These are phyloP conservation scores for Cuniculus paca DNA, from an alignment of 2,797 vertebrate species.

Conservation along the genomic window DNA sequence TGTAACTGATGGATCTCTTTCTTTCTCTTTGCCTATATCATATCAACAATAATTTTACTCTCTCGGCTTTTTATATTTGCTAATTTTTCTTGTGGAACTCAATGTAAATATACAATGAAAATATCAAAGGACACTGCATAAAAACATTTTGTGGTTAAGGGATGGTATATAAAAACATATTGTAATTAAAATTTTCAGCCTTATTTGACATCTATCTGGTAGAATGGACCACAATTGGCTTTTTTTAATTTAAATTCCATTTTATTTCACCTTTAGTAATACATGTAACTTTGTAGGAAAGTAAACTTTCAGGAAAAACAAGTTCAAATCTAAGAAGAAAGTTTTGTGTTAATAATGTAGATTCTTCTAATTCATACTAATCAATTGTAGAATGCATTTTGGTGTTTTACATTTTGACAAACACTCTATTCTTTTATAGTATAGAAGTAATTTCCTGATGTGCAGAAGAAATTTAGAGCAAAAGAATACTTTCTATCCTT, in stretches of 20 bases:
- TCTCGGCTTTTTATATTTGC: background rate
- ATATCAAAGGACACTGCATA: background rate
- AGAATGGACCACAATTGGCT: background rate
- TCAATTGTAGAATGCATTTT: background rate
- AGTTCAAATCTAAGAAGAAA: background rate
- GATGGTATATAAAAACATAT: background rate
- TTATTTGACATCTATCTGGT: background rate
- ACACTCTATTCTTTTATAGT: background rate
- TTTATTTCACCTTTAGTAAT: background rate
- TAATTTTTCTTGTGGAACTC: slow-evolving; percentile 15
- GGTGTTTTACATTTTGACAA: background rate
- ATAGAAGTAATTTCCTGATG: slow-evolving; percentile 16
- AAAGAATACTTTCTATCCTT: slow-evolving; percentile 30
- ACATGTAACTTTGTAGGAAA: background rate
- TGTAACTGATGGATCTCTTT: background rate
- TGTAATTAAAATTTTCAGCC: background rate
- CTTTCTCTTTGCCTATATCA: background rate
- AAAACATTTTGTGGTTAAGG: background rate
- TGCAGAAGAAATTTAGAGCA: background rate
- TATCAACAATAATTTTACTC: background rate
- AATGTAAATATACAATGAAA: background rate
- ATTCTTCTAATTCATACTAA: background rate
- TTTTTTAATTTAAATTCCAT: background rate
- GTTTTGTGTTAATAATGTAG: background rate
- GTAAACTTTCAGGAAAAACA: background rate